Conservation (phyloP, 2,888 invertebrate genomes). For the Tetheella fluctuosa region DNA sequence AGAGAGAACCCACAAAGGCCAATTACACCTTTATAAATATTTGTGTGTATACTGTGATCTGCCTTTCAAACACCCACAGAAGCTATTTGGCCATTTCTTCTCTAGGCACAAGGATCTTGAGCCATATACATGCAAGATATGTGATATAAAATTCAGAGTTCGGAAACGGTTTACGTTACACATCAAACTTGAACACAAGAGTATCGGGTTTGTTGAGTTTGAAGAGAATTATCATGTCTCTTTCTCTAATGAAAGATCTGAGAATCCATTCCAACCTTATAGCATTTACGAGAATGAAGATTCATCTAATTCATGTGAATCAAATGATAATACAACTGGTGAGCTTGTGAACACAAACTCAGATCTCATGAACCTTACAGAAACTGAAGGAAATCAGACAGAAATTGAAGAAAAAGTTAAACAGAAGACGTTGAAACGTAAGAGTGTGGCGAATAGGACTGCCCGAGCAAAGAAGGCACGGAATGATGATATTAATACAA, state of each 20-base stretch:
- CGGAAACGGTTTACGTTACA: constrained; percentile 69
- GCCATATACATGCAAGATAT: constrained; percentile 70
- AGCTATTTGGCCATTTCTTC: constrained; percentile 66
- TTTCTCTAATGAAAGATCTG: constrained; percentile 64
- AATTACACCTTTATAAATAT: constrained; percentile 67
- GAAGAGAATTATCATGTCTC: constrained; percentile 68
- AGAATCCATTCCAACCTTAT: constrained; percentile 49
- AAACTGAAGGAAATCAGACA: constrained; percentile 44
- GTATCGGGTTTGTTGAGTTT: constrained; percentile 68
- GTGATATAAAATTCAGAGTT: constrained; percentile 54
- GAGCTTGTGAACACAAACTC: constrained; percentile 20
- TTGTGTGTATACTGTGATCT: constrained; percentile 56
- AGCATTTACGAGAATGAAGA: constrained; percentile 28
- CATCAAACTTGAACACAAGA: constrained; percentile 66
- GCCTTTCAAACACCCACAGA: constrained; percentile 66
- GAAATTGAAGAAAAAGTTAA: constrained; percentile 28
- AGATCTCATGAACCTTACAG: constrained; percentile 37
- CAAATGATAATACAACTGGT: background rate
- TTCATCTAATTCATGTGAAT: background rate
- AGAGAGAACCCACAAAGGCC: constrained; percentile 46
- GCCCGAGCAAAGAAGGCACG: constrained; percentile 9
- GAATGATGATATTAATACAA: constrained; percentile 11
- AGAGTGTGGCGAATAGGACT: constrained; percentile 22
- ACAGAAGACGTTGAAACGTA: constrained; percentile 30
- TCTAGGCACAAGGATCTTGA: constrained; percentile 58